Evolutionary conservation across 2,888 invertebrate genomes (phyloP).

Genomic region (Drosophila barbarae): DNA sequence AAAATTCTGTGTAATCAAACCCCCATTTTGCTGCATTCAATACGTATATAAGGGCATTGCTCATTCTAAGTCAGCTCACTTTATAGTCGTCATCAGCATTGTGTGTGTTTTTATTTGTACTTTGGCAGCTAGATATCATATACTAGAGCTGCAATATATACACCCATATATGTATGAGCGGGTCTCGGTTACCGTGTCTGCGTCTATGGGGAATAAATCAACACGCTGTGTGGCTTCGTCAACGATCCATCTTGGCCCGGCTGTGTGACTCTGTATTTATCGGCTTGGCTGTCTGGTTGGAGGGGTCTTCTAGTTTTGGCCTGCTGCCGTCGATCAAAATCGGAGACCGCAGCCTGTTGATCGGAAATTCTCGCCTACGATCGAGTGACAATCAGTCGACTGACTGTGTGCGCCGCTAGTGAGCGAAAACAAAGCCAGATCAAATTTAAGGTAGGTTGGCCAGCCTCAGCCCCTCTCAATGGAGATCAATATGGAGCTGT

Average conservation of each 20-base stretch:
- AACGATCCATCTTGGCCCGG: constrained; percentile 60
- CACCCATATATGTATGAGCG: constrained; percentile 35
- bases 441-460: constrained; percentile 47
- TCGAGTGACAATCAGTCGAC: constrained; percentile 70
- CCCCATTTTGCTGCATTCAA: constrained; percentile 14
- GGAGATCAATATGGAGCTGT: constrained; percentile 41
- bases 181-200: constrained; percentile 54
- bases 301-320: constrained; percentile 48
- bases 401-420: constrained; percentile 21
- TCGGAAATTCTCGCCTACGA: constrained; percentile 76
- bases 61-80: constrained; percentile 41
- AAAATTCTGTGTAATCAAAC: constrained; percentile 24
- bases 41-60: constrained; percentile 39
- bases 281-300: constrained; percentile 34
- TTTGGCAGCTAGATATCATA: constrained; percentile 50
- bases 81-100: constrained; percentile 35
- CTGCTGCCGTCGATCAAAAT: constrained; percentile 69
- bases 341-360: constrained; percentile 56
- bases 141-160: constrained; percentile 15
- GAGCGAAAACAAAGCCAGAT: constrained; percentile 47
- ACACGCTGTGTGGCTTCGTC: constrained; percentile 77
- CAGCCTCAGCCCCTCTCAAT: constrained; percentile 47
- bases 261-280: constrained; percentile 14
- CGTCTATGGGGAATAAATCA: constrained; percentile 77
- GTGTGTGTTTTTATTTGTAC: constrained; percentile 45